Evolutionary conservation across 2,797 vertebrate species (phyloP).

Genomic region (Sebastolobus alascanus): DNA sequence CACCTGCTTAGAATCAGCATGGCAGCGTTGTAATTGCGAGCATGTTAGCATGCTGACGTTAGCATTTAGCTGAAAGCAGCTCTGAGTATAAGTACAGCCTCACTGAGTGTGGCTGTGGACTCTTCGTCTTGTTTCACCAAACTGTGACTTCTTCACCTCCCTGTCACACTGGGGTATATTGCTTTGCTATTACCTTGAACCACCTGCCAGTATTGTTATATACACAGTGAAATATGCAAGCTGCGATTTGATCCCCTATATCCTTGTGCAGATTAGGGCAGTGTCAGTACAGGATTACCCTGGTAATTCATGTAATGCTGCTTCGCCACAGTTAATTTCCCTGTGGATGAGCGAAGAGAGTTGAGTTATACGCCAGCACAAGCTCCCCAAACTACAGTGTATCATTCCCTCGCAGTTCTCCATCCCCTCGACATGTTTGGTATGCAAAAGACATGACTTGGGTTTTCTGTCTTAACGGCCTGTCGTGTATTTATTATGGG

Average conservation of each 20-base stretch:
- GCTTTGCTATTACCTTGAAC: slow-evolving; percentile 45
- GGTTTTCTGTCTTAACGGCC: slow-evolving; percentile 53
- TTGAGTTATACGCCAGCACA: slow-evolving; percentile 59
- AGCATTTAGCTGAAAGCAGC: neutral
- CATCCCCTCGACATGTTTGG: slow-evolving; percentile 51
- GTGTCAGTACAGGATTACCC: slow-evolving; percentile 79
- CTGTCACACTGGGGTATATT: slow-evolving; percentile 30
- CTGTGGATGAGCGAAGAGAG: slow-evolving; percentile 69
- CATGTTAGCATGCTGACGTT: neutral
- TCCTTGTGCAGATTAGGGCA: slow-evolving; percentile 76
- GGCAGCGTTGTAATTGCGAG: neutral
- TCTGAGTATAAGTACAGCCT: neutral
- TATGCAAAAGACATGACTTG: slow-evolving; percentile 57
- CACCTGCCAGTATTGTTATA: slow-evolving; percentile 60
- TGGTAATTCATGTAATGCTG: slow-evolving; percentile 82
- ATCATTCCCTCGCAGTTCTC: slow-evolving; percentile 51
- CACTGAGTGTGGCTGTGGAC: neutral
- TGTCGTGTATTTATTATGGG: slow-evolving; percentile 63
- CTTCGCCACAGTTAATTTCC: slow-evolving; percentile 81
- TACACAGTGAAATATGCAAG: slow-evolving; percentile 66
- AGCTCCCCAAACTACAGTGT: slow-evolving; percentile 62
- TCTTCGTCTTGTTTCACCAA: neutral
- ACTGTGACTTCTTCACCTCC: slow-evolving; percentile 30
- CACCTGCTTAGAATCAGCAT: neutral
- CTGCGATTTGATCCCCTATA: slow-evolving; percentile 72